A percentile compares a stretch with the other conserved stretches of the same genome.
Evolutionary conservation across 2,113 vertebrate species (phyloP).

Genomic region (Cynopterus brachyotis): DNA sequence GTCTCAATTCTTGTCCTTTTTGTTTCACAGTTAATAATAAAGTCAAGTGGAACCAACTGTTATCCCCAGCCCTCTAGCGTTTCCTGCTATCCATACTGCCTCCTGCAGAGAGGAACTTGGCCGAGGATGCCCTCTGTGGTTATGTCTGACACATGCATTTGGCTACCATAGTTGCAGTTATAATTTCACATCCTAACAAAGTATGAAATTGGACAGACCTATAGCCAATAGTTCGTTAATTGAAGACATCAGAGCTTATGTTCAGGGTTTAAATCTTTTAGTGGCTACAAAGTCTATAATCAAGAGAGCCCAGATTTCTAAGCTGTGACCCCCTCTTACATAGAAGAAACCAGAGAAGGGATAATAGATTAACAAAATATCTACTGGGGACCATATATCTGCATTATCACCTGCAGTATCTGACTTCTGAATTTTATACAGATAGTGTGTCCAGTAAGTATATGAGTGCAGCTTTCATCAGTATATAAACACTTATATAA

Average conservation of each 20-base stretch:
- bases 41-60: not conserved
- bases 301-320: not conserved
- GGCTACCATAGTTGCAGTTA: not conserved
- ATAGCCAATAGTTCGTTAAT: not conserved
- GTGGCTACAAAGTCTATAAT: not conserved
- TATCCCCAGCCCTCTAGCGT: not conserved
- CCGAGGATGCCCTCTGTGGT: not conserved
- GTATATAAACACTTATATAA: not conserved
- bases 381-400: not conserved
- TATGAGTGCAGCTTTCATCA: not conserved
- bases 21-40: not conserved
- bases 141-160: not conserved
- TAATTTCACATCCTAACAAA: not conserved
- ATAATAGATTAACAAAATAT: not conserved
- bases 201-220: not conserved
- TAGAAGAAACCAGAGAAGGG: not conserved
- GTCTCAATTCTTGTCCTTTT: not conserved
- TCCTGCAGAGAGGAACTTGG: not conserved
- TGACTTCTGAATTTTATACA: not conserved
- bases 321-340: not conserved
- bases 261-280: constrained; percentile 3
- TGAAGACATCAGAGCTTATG: not conserved
- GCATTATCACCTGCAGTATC: not conserved
- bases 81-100: not conserved
- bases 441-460: not conserved